These are phyloP conservation scores for Eumeta japonica DNA, from an alignment of 1,140 invertebrate genomes.

Conservation along the genomic window DNA sequence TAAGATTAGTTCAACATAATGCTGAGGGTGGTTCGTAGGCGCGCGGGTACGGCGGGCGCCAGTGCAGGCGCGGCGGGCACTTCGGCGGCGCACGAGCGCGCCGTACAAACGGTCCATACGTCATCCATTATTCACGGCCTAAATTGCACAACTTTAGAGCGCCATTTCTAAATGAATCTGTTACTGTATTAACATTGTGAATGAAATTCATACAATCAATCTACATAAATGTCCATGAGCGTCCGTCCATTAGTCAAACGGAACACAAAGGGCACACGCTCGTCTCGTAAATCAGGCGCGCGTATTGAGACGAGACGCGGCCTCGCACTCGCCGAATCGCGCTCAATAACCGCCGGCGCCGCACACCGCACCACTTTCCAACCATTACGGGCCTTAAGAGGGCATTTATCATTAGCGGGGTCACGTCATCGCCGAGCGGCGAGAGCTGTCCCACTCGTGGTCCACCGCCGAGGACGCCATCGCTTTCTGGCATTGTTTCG, in stretches of 20 bases:
- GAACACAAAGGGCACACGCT: conserved; percentile 55
- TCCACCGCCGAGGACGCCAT: too few species aligned
- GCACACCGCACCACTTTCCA: conserved; percentile 25
- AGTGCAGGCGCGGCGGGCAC: too few species aligned
- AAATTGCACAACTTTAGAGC: conserved; percentile 57
- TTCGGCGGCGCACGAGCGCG: conserved; percentile 32
- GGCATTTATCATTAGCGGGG: conserved; percentile 29
- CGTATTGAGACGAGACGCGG: conserved; percentile 39
- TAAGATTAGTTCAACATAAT: too few species aligned
- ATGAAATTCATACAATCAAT: conserved; percentile 59
- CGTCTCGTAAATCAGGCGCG: conserved; percentile 56
- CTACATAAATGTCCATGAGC: conserved; percentile 57
- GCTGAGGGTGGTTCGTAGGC: too few species aligned
- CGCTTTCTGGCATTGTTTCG: too few species aligned
- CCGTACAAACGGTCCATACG: conserved; percentile 45
- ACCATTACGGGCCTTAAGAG: conserved; percentile 36
- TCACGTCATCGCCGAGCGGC: conserved; percentile 14
- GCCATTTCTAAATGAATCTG: conserved; percentile 58
- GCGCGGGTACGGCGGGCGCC: conserved; percentile 11
- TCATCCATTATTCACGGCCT: conserved; percentile 57
- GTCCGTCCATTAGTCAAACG: conserved; percentile 53
- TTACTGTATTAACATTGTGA: conserved; percentile 58
- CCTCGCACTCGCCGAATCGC: conserved; percentile 33
- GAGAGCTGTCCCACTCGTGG: too few species aligned
- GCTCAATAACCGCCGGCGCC: conserved; percentile 31